phyloP scores from a whole-genome alignment of 2,797 vertebrate species.

The Falco novaeseelandiae region DNA sequence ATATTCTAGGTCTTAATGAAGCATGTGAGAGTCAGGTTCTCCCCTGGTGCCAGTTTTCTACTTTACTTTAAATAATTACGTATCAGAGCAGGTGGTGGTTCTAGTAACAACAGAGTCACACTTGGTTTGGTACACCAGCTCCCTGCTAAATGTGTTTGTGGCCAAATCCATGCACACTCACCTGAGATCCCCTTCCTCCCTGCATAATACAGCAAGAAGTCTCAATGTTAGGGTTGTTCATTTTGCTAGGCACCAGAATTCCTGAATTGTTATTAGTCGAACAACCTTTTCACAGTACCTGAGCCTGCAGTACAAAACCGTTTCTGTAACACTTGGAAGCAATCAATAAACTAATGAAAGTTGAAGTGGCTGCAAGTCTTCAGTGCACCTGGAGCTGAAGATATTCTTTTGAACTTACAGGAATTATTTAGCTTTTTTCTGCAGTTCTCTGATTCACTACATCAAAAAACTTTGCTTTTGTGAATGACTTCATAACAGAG shows the following conservation, averaged over 20 bases:
- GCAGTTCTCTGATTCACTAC: not conserved
- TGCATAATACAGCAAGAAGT: not conserved
- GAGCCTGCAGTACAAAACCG: not conserved
- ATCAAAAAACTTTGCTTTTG: not conserved
- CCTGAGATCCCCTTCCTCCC: not conserved
- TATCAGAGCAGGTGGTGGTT: not conserved
- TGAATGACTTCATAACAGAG: not conserved
- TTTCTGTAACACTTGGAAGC: conserved; percentile 31
- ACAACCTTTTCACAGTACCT: not conserved
- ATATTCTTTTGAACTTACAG: conserved; percentile 29
- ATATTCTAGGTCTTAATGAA: not conserved
- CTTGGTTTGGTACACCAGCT: not conserved
- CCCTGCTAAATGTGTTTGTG: not conserved
- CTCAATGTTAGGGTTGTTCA: not conserved
- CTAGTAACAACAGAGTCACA: not conserved
- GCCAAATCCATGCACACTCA: not conserved
- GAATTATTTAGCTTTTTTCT: conserved; percentile 8
- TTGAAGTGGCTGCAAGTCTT: not conserved
- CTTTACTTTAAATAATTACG: not conserved
- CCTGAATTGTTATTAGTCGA: not conserved
- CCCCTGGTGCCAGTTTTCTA: not conserved
- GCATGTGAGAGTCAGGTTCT: not conserved
- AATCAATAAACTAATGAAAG: conserved; percentile 58
- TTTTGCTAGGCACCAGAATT: not conserved
- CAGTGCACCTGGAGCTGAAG: not conserved